Evolutionary conservation across 1,140 invertebrate genomes (phyloP).

Genomic region (Rhynchophorus ferrugineus): DNA sequence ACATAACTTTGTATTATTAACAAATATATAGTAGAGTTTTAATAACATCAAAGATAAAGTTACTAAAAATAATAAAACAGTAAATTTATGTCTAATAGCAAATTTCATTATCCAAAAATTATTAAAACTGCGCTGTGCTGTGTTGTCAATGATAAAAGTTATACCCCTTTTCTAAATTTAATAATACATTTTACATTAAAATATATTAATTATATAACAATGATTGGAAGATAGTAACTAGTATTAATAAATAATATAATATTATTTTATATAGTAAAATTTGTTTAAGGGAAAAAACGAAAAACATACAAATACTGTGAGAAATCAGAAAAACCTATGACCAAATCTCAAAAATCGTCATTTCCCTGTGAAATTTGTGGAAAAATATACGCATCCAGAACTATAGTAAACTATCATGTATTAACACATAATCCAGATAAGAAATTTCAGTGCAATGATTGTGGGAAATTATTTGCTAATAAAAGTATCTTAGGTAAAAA

Average conservation of each 20-base stretch:
- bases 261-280: neutral
- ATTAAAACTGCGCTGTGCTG: too few species aligned
- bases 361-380: constrained; percentile 7
- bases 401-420: constrained; percentile 2
- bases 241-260: too few species aligned
- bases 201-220: too few species aligned
- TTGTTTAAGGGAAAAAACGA: neutral
- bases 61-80: too few species aligned
- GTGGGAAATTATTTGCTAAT: constrained; percentile 6
- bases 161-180: too few species aligned
- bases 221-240: too few species aligned
- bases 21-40: neutral
- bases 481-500: constrained; percentile 3
- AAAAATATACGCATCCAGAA: neutral
- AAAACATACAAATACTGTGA: neutral
- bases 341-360: neutral
- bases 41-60: too few species aligned
- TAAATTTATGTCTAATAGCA: too few species aligned
- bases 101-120: too few species aligned
- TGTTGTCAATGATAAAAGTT: too few species aligned
- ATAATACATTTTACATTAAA: too few species aligned
- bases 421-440: constrained; percentile 1
- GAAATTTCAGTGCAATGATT: constrained; percentile 5
- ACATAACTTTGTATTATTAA: neutral
- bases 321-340: neutral